Evolutionary conservation across 2,888 invertebrate species (phyloP).

Genomic region (Dryococelus australis): DNA sequence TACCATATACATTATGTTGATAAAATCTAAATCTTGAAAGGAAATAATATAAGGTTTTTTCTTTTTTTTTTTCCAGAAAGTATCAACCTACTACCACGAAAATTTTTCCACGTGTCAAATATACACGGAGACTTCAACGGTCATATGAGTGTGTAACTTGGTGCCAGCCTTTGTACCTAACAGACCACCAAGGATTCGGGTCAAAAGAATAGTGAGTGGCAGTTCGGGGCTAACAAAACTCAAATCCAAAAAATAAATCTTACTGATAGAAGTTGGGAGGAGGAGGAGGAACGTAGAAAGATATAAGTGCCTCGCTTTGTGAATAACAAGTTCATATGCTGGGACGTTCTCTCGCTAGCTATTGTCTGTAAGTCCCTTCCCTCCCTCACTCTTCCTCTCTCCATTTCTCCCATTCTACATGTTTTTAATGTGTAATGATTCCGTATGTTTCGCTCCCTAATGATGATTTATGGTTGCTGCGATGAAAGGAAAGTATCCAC

Average conservation of each 20-base stretch:
- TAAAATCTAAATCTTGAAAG: too few species aligned
- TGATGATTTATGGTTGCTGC: constrained; percentile 5
- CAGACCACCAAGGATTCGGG: too few species aligned
- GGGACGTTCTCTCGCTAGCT: neutral
- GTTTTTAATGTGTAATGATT: neutral
- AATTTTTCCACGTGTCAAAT: too few species aligned
- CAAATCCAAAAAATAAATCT: neutral
- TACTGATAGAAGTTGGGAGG: neutral
- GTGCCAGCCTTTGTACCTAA: too few species aligned
- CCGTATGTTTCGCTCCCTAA: constrained; percentile 10
- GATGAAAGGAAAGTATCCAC: constrained; percentile 11
- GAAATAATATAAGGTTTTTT: too few species aligned
- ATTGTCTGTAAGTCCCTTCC: neutral
- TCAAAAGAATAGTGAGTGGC: neutral
- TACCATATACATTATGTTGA: too few species aligned
- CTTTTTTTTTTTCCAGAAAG: too few species aligned
- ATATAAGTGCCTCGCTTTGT: neutral
- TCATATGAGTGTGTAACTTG: too few species aligned
- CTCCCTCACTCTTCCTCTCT: neutral
- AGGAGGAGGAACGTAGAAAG: neutral
- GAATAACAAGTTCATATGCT: constrained; percentile 8
- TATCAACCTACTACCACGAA: too few species aligned
- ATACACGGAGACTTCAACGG: too few species aligned
- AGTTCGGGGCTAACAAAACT: neutral
- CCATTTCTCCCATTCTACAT: neutral